A percentile compares a stretch with the other conserved stretches of the same genome.
phyloP scores from a whole-genome alignment of 2,797 vertebrate species.

The Sebastes kiyomatsui region DNA sequence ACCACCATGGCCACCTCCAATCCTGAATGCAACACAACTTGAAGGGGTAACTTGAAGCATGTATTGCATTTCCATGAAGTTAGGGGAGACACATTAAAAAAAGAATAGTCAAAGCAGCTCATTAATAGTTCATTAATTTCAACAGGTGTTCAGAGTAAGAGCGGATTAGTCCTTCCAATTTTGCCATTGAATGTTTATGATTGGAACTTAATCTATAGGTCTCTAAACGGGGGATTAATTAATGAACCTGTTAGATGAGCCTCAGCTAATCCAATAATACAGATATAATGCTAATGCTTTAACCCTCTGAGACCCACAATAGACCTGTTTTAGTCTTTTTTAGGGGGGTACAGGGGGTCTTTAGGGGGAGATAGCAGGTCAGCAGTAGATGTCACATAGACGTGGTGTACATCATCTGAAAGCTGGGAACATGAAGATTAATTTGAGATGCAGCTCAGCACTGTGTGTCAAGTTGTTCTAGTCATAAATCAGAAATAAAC shows the following conservation, averaged over 20 bases:
- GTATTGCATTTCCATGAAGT: background rate
- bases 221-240: background rate
- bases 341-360: no score
- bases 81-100: no score
- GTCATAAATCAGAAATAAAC: no score
- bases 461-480: no score
- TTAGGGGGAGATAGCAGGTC: no score
- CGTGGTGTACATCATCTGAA: no score
- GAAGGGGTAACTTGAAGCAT: background rate
- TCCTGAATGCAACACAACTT: background rate
- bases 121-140: background rate
- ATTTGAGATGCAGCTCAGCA: no score
- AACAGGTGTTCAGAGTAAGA: background rate
- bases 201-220: background rate
- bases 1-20: background rate
- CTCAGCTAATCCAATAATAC: background rate
- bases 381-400: no score
- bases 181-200: slow-evolving; percentile 20
- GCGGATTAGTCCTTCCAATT: background rate
- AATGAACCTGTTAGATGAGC: background rate
- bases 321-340: no score
- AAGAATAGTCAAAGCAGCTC: no score
- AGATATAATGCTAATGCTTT: background rate
- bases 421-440: no score
- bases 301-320: no score